These are phyloP conservation scores for Nothobranchius furzeri DNA, from an alignment of 2,113 vertebrate species.

Conservation along the genomic window DNA sequence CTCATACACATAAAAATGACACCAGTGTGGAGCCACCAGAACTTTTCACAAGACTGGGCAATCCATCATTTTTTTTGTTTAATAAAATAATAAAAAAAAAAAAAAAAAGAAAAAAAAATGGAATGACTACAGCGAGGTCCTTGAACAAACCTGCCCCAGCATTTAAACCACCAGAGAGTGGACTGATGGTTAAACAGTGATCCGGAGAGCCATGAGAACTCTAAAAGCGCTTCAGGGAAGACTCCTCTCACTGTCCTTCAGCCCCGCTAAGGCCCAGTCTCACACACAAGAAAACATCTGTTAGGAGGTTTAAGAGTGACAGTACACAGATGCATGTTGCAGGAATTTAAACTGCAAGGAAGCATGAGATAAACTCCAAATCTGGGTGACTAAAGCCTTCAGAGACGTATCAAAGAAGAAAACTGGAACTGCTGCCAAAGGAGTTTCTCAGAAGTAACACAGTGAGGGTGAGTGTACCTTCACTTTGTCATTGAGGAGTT, in stretches of 20 bases:
- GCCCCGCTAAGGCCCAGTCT: not conserved
- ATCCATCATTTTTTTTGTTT: too few relatives aligned
- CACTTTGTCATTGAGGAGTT: not conserved
- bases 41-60: not conserved
- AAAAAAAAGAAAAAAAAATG: not conserved
- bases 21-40: not conserved
- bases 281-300: conserved; percentile 9
- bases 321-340: conserved; percentile 2
- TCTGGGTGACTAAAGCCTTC: conserved; percentile 1
- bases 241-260: conserved; percentile 2
- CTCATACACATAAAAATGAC: not conserved
- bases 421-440: not conserved
- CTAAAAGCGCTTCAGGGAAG: not conserved
- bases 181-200: not conserved
- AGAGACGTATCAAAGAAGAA: not conserved
- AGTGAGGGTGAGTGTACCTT: not conserved
- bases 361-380: not conserved
- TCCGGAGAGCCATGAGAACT: not conserved
- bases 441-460: not conserved
- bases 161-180: not conserved
- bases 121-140: not conserved
- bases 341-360: not conserved
- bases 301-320: not conserved
- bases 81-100: not conserved
- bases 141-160: not conserved